Evolutionary conservation across 2,888 invertebrate species (phyloP).

Genomic region (Cantharis nigra): DNA sequence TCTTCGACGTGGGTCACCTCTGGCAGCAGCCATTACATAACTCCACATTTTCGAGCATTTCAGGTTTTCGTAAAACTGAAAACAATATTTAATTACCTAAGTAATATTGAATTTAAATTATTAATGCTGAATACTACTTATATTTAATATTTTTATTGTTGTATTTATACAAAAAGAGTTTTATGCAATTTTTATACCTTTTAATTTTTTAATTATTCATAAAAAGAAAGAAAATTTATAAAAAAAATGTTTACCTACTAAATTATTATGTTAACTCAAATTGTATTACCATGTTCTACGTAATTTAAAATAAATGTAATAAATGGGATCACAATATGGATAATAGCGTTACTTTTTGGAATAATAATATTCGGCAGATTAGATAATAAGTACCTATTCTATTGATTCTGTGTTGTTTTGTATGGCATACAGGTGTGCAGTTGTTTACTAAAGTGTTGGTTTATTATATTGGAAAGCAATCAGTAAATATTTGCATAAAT

Average conservation of each 20-base stretch:
- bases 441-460: slow-evolving; percentile 8
- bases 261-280: background rate
- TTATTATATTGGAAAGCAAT: slow-evolving; percentile 13
- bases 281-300: background rate
- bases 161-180: too few species aligned
- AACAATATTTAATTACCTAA: background rate
- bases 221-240: too few species aligned
- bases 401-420: slow-evolving; percentile 1
- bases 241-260: background rate
- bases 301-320: background rate
- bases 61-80: slow-evolving; percentile 38
- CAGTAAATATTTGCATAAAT: slow-evolving; percentile 11
- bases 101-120: background rate
- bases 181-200: too few species aligned
- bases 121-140: background rate
- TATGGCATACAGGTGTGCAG: slow-evolving; percentile 9
- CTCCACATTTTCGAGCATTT: slow-evolving; percentile 67
- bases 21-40: slow-evolving; percentile 73
- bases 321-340: background rate
- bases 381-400: slow-evolving; percentile 1
- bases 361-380: background rate
- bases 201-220: too few species aligned
- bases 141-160: too few species aligned
- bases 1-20: slow-evolving; percentile 63
- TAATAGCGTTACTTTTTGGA: background rate